Percentiles rank a stretch among this genome's conserved stretches.
Evolutionary conservation across 2,113 vertebrate genomes (phyloP).

Genomic region (Lichenostomus cassidix): DNA sequence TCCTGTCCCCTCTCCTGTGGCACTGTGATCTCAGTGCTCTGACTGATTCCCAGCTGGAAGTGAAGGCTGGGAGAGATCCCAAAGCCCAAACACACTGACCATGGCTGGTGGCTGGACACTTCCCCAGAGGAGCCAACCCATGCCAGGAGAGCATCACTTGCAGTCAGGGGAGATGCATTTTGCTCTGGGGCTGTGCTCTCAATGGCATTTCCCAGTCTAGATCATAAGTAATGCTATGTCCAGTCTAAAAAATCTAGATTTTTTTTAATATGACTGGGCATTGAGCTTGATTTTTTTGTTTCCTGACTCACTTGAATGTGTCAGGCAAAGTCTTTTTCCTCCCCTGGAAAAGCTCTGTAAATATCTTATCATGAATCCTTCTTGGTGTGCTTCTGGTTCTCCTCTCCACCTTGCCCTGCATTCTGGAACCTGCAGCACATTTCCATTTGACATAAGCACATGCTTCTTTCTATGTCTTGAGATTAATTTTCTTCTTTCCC

Average conservation of each 20-base stretch:
- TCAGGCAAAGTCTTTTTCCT: neutral
- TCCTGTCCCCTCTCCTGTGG: neutral
- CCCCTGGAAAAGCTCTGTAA: neutral
- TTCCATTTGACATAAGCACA: neutral
- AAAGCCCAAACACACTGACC: neutral
- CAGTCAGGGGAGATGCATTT: neutral
- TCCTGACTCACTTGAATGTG: neutral
- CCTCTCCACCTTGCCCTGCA: neutral
- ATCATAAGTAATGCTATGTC: neutral
- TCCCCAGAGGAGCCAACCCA: neutral
- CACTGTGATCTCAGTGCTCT: neutral
- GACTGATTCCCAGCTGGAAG: neutral
- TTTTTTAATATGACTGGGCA: neutral
- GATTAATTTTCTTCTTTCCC: neutral
- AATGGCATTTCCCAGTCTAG: fast-evolving
- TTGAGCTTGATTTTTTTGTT: neutral
- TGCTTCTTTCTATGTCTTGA: neutral
- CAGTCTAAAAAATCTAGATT: neutral
- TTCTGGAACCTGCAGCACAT: neutral
- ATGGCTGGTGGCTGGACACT: neutral
- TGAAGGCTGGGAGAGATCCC: neutral
- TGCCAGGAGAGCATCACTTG: neutral
- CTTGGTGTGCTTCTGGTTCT: neutral
- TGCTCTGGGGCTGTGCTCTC: neutral
- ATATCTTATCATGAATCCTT: neutral